Conservation (phyloP, 1,140 invertebrate species). For the Drosophila tropicalis region DNA sequence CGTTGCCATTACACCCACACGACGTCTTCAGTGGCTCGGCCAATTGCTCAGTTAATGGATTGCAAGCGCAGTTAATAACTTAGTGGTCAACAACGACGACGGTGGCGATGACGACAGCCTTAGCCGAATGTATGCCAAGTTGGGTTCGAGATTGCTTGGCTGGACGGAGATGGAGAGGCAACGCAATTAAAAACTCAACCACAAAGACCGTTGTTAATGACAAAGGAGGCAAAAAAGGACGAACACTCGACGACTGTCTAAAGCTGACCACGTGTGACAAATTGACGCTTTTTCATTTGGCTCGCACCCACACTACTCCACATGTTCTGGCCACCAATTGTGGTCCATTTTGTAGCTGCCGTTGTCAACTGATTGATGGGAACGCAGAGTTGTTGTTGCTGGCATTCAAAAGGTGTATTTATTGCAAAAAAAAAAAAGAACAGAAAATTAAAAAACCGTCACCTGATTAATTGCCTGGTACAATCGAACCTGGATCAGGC, state of each 20-base stretch:
- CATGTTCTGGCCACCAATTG: constrained; percentile 1
- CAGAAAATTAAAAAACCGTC: constrained; percentile 11
- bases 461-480: constrained; percentile 74
- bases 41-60: constrained; percentile 74
- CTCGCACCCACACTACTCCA: constrained; percentile 54
- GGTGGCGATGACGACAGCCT: constrained; percentile 64
- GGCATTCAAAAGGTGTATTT: constrained; percentile 67
- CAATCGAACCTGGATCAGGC: constrained; percentile 23
- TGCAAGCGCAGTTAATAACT: constrained; percentile 74
- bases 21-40: constrained; percentile 11
- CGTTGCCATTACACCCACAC: constrained; percentile 69
- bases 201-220: constrained; percentile 66
- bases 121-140: constrained; percentile 6
- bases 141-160: too few relatives aligned
- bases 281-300: constrained; percentile 81
- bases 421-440: constrained; percentile 71
- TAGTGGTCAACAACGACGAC: constrained; percentile 27
- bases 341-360: constrained; percentile 40
- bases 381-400: constrained; percentile 33
- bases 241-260: background rate
- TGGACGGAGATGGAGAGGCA: background rate
- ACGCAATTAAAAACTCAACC: constrained; percentile 66
- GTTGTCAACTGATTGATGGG: constrained; percentile 70
- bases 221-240: constrained; percentile 20
- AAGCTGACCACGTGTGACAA: constrained; percentile 72